These are phyloP conservation scores for Erannis defoliaria DNA, from an alignment of 2,888 invertebrate species.

Conservation along the genomic window DNA sequence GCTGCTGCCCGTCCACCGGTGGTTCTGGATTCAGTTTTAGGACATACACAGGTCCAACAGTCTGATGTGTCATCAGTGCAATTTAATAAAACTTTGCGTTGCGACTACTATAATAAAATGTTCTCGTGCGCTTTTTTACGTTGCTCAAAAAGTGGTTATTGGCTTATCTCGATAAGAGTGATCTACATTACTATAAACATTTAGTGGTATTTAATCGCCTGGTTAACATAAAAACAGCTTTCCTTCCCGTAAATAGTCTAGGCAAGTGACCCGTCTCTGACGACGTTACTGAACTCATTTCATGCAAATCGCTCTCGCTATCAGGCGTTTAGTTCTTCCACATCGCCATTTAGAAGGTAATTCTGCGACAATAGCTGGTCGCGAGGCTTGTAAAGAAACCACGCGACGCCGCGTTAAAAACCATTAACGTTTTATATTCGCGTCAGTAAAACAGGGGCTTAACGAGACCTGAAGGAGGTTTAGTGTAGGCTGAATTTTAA, in stretches of 20 bases:
- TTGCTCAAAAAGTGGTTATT: too few relatives aligned
- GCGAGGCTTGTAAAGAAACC: conserved; percentile 34
- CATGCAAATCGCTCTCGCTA: conserved; percentile 41
- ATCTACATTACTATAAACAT: too few relatives aligned
- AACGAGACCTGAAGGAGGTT: conserved; percentile 44
- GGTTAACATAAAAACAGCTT: conserved; percentile 22
- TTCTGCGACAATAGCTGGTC: conserved; percentile 62
- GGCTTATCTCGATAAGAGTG: too few relatives aligned
- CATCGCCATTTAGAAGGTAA: conserved; percentile 58
- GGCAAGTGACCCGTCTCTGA: conserved; percentile 18
- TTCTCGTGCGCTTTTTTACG: too few relatives aligned
- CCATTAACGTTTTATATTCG: conserved; percentile 70
- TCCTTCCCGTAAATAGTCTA: conserved; percentile 13
- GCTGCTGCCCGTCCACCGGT: too few relatives aligned
- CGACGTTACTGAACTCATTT: conserved; percentile 30
- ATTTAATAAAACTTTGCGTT: too few relatives aligned
- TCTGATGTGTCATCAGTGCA: too few relatives aligned
- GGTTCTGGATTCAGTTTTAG: too few relatives aligned
- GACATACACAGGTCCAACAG: too few relatives aligned
- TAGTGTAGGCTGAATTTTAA: conserved; percentile 30
- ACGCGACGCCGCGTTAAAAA: conserved; percentile 63
- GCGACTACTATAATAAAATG: too few relatives aligned
- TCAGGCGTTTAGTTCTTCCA: conserved; percentile 53
- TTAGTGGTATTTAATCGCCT: not conserved
- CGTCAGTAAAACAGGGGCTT: conserved; percentile 57